Evolutionary conservation across 2,113 vertebrate genomes (phyloP).

Genomic region (Poicephalus gulielmi): DNA sequence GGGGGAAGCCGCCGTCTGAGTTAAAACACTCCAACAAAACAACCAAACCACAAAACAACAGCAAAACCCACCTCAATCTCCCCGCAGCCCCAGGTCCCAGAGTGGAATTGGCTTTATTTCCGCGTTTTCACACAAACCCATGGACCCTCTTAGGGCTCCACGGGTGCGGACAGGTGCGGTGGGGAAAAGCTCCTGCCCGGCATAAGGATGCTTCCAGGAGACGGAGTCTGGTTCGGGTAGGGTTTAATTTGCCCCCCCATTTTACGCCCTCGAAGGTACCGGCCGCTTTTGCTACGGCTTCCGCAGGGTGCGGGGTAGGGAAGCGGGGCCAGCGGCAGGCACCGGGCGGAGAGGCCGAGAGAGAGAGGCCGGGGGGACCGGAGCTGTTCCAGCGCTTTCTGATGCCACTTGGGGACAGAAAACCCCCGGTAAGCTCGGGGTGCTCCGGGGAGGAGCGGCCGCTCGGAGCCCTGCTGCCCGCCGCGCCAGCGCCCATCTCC

Average conservation of each 20-base stretch:
- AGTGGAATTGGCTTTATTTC: rapidly evolving
- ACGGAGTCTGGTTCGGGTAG: rapidly evolving
- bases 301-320: neutral
- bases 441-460: rapidly evolving
- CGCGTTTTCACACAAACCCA: neutral
- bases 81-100: rapidly evolving
- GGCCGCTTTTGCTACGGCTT: neutral
- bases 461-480: neutral
- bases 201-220: neutral
- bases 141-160: neutral
- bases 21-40: neutral
- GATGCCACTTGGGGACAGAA: neutral
- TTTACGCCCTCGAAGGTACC: neutral
- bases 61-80: neutral
- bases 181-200: neutral
- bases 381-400: neutral
- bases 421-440: neutral
- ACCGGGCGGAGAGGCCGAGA: neutral
- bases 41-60: neutral
- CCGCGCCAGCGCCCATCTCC: neutral
- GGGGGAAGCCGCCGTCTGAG: neutral
- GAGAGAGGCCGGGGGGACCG: neutral
- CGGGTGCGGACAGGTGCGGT: slow-evolving; percentile 31
- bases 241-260: rapidly evolving
- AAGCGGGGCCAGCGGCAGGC: neutral